Conservation (phyloP, 2,888 invertebrate species). For the Dermolepida albohirtum region DNA sequence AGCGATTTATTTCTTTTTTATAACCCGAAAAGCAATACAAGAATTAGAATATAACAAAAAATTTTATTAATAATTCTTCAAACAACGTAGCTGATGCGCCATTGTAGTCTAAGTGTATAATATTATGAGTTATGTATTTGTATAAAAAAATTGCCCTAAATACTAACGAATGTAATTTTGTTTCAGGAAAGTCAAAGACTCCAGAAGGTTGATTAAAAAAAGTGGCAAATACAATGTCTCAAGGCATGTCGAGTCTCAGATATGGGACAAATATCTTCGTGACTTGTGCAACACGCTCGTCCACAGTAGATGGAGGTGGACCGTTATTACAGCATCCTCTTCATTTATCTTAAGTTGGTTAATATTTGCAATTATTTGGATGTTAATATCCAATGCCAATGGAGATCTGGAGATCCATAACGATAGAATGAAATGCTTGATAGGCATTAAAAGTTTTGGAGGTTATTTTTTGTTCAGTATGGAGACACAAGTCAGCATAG, state of each 20-base stretch:
- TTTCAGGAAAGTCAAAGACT: constrained; percentile 46
- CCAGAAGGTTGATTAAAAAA: constrained; percentile 54
- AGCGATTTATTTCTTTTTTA: too few relatives aligned
- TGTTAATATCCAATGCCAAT: constrained; percentile 78
- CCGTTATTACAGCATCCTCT: constrained; percentile 72
- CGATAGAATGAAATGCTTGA: constrained; percentile 67
- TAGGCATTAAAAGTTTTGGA: constrained; percentile 72
- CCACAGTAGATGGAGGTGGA: constrained; percentile 81
- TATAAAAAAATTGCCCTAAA: too few relatives aligned
- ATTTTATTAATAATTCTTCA: too few relatives aligned
- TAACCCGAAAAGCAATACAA: too few relatives aligned
- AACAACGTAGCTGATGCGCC: too few relatives aligned
- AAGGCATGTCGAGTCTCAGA: constrained; percentile 49
- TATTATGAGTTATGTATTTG: too few relatives aligned
- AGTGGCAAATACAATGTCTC: constrained; percentile 55
- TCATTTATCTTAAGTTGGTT: constrained; percentile 82
- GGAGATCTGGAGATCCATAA: constrained; percentile 78
- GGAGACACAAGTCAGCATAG: constrained; percentile 85
- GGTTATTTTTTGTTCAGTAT: constrained; percentile 84
- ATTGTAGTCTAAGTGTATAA: too few relatives aligned
- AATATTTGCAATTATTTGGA: constrained; percentile 83
- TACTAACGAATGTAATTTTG: constrained; percentile 5
- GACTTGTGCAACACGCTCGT: constrained; percentile 75
- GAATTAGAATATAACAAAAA: too few relatives aligned
- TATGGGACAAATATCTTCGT: constrained; percentile 57